phyloP scores from a whole-genome alignment of 1,140 invertebrate genomes.

The Papilio aristodemus region DNA sequence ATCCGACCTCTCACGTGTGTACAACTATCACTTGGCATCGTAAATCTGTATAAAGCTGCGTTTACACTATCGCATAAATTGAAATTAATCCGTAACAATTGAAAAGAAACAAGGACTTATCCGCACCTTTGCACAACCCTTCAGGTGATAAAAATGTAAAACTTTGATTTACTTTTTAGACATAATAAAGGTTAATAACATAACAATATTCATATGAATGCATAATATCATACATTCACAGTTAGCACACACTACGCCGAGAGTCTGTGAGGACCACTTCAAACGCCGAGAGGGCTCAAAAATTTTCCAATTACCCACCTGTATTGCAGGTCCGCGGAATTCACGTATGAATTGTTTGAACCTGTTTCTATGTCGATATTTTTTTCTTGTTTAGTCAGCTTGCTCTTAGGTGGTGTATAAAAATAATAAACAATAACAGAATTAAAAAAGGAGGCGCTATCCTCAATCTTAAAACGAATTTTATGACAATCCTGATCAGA shows the following conservation, averaged over 20 bases:
- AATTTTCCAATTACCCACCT: slow-evolving; percentile 3
- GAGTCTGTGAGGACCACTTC: neutral
- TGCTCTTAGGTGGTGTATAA: too few relatives aligned
- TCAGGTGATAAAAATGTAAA: too few relatives aligned
- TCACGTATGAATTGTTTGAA: neutral
- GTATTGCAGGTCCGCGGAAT: neutral
- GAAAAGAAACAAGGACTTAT: too few relatives aligned
- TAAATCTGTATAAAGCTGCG: slow-evolving; percentile 3
- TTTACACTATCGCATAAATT: neutral
- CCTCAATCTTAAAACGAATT: too few relatives aligned
- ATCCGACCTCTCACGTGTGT: neutral
- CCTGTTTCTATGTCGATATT: neutral
- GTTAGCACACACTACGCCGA: neutral
- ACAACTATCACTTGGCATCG: neutral
- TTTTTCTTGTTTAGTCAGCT: neutral
- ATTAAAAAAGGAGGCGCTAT: too few relatives aligned
- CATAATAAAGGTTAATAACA: neutral
- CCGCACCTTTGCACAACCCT: too few relatives aligned
- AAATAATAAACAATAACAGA: too few relatives aligned
- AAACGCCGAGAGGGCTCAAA: neutral
- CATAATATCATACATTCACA: neutral
- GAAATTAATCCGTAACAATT: too few relatives aligned
- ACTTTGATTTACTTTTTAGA: neutral
- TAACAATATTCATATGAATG: neutral
- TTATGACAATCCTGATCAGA: too few relatives aligned